These are phyloP conservation scores for Callionymus lyra DNA, from an alignment of 2,113 vertebrate species.

Conservation along the genomic window DNA sequence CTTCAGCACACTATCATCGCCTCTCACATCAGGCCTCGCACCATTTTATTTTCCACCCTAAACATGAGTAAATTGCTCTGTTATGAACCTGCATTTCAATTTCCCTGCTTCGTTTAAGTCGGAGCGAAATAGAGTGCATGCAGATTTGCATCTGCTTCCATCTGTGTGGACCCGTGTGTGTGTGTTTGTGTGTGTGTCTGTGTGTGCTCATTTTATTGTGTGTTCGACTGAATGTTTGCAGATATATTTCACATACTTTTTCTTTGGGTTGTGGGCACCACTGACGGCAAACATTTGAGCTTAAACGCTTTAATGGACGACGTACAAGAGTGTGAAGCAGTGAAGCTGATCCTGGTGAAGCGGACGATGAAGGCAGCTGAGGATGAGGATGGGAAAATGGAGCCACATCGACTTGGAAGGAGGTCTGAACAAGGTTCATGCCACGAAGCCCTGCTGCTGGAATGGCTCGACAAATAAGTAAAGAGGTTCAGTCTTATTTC, in stretches of 20 bases:
- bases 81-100: slow-evolving; percentile 10
- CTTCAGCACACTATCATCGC: too few species aligned
- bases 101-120: slow-evolving; percentile 7
- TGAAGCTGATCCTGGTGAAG: slow-evolving; percentile 43
- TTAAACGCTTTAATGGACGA: slow-evolving; percentile 62
- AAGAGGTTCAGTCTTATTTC: too few species aligned
- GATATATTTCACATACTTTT: slow-evolving; percentile 30
- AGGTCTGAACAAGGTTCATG: too few species aligned
- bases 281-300: slow-evolving; percentile 60
- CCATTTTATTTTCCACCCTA: too few species aligned
- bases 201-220: slow-evolving; percentile 17
- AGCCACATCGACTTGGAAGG: too few species aligned
- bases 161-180: too few species aligned
- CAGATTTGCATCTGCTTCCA: too few species aligned
- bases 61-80: too few species aligned
- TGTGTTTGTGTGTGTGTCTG: slow-evolving; percentile 4
- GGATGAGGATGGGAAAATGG: slow-evolving; percentile 16
- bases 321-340: slow-evolving; percentile 57
- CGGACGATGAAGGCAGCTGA: slow-evolving; percentile 31
- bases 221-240: slow-evolving; percentile 29
- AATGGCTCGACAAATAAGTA: too few species aligned
- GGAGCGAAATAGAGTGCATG: too few species aligned
- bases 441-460: too few species aligned
- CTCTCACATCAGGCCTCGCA: too few species aligned
- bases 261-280: slow-evolving; percentile 43